These are phyloP conservation scores for Lanistes nyassanus DNA, from an alignment of 1,140 invertebrate genomes.

Conservation along the genomic window DNA sequence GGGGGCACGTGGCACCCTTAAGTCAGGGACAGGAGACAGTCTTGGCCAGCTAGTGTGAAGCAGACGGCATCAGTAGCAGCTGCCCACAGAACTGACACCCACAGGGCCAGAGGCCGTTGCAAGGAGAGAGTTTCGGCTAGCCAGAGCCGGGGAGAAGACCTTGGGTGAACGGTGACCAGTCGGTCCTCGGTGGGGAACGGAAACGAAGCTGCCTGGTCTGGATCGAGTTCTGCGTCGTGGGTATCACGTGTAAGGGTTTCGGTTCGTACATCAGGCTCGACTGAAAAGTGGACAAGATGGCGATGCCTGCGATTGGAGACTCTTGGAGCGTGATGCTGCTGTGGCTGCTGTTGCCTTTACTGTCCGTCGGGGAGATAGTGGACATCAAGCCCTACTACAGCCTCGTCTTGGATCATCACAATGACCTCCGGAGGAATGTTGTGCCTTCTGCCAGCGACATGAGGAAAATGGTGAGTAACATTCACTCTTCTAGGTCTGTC, in stretches of 20 bases:
- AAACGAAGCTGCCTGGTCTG: neutral
- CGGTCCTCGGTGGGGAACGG: neutral
- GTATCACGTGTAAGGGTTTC: neutral
- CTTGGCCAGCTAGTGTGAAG: no score
- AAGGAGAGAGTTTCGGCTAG: no score
- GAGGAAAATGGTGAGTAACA: slow-evolving; percentile 17
- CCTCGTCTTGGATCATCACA: slow-evolving; percentile 17
- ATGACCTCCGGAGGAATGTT: slow-evolving; percentile 12
- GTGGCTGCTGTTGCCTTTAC: neutral
- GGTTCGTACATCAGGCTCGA: neutral
- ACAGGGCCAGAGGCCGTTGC: no score
- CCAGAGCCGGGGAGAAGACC: no score
- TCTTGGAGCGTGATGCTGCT: neutral
- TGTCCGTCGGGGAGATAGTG: neutral
- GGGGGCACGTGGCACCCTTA: no score
- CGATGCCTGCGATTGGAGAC: neutral
- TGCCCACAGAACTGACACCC: no score
- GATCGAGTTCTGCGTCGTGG: neutral
- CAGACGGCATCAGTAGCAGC: no score
- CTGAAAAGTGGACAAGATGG: neutral
- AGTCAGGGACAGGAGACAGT: no score
- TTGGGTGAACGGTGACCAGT: neutral
- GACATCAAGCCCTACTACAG: slow-evolving; percentile 25
- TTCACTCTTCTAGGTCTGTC: no score
- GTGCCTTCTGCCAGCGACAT: slow-evolving; percentile 12